These are phyloP conservation scores for Venustoraphidia nigricollis DNA, from an alignment of 2,888 invertebrate species.

Conservation along the genomic window DNA sequence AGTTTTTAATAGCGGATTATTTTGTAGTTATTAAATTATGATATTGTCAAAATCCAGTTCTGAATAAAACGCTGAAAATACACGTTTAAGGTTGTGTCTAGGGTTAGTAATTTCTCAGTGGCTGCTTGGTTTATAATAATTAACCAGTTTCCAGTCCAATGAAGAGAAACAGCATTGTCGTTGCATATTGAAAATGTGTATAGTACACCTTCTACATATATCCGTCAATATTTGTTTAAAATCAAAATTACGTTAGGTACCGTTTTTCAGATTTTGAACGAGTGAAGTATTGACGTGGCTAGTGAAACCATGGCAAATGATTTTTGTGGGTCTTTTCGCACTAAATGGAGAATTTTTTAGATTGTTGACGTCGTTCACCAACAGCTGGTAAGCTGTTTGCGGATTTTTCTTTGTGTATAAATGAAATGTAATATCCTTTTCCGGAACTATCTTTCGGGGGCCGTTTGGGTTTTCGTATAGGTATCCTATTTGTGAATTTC, in stretches of 20 bases:
- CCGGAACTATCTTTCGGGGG: constrained; percentile 8
- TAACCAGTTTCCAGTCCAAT: not conserved
- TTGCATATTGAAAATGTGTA: no score
- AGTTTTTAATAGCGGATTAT: no score
- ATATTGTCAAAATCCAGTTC: no score
- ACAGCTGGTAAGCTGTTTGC: constrained; percentile 11
- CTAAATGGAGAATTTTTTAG: constrained; percentile 15
- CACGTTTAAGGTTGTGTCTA: no score
- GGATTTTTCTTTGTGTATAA: constrained; percentile 18
- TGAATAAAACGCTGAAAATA: no score
- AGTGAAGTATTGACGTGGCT: constrained; percentile 13
- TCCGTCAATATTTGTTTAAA: no score
- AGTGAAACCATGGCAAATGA: constrained; percentile 22
- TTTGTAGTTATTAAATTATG: no score
- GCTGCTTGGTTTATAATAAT: no score
- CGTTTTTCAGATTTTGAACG: not conserved
- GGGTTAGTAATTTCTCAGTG: no score
- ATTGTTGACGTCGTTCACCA: constrained; percentile 11
- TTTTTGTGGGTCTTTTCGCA: constrained; percentile 14
- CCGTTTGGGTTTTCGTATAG: not conserved
- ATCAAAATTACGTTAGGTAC: not conserved
- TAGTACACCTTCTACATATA: no score
- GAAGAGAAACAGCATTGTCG: not conserved
- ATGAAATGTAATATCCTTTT: constrained; percentile 15
- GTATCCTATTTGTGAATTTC: not conserved